These are phyloP conservation scores for Andrena marginata DNA, from an alignment of 2,888 invertebrate genomes.

Conservation along the genomic window DNA sequence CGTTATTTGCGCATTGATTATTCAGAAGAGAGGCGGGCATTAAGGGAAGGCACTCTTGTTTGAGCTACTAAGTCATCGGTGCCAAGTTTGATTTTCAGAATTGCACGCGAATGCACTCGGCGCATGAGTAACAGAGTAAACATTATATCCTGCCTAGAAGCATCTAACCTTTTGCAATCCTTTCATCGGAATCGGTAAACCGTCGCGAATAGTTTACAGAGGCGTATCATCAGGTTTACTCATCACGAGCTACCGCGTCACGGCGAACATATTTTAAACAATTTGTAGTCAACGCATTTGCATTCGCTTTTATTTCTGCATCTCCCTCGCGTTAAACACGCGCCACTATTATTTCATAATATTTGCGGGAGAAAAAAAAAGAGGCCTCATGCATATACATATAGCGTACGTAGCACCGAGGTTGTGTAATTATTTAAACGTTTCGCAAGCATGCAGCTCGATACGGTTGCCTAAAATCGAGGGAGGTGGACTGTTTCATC, in stretches of 20 bases:
- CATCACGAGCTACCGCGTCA: background rate
- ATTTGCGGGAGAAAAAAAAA: background rate
- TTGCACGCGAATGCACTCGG: slow-evolving; percentile 9
- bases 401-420: too few relatives aligned
- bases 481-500: too few relatives aligned
- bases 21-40: background rate
- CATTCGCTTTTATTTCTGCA: background rate
- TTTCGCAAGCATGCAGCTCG: too few relatives aligned
- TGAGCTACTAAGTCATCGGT: background rate
- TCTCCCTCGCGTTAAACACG: too few relatives aligned
- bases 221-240: slow-evolving; percentile 1
- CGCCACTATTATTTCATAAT: too few relatives aligned
- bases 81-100: background rate
- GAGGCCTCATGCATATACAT: background rate
- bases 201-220: background rate
- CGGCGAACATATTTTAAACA: background rate
- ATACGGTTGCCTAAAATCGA: too few relatives aligned
- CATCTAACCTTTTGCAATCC: background rate
- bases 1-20: slow-evolving; percentile 23
- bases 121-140: slow-evolving; percentile 10
- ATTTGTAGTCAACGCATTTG: background rate
- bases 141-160: background rate
- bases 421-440: too few relatives aligned
- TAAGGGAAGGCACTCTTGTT: background rate
- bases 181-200: background rate